phyloP scores from a whole-genome alignment of 2,797 vertebrate genomes.

The Chaetodon trifasciatus region DNA sequence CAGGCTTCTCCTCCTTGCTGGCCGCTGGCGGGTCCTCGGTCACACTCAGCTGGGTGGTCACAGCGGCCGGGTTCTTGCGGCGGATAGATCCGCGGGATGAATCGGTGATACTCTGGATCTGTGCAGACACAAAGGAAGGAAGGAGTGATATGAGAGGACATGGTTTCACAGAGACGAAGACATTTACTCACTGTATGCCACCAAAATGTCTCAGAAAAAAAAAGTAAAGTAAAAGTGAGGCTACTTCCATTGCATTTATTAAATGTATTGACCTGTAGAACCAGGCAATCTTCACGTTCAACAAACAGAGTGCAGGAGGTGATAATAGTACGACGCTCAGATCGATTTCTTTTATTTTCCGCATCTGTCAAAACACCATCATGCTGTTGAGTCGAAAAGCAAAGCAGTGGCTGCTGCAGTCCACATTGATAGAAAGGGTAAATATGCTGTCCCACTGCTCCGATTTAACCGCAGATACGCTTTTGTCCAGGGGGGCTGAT shows the following conservation, averaged over 20 bases:
- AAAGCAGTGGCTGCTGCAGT: slow-evolving; percentile 32
- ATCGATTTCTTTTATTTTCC: slow-evolving; percentile 45
- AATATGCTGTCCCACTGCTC: slow-evolving; percentile 62
- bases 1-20: slow-evolving; percentile 93
- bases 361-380: slow-evolving; percentile 39
- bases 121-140: slow-evolving; percentile 19
- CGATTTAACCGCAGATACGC: slow-evolving; percentile 41
- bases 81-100: slow-evolving; percentile 97
- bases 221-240: background rate
- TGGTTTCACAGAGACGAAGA: background rate
- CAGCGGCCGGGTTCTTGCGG: slow-evolving; percentile 94
- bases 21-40: slow-evolving; percentile 91
- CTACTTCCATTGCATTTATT: background rate
- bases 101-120: slow-evolving; percentile 99
- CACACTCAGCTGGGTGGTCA: slow-evolving; percentile 92
- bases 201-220: background rate
- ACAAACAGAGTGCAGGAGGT: background rate
- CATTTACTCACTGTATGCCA: slow-evolving; percentile 7
- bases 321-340: slow-evolving; percentile 9
- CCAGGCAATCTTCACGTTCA: slow-evolving; percentile 16
- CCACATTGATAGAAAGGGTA: slow-evolving; percentile 47
- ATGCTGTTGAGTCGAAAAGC: slow-evolving; percentile 29
- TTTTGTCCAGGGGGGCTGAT: slow-evolving; percentile 57
- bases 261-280: slow-evolving; percentile 3
- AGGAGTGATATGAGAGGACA: background rate